Evolutionary conservation across 2,888 invertebrate genomes (phyloP).

Genomic region (Lithophane socia): DNA sequence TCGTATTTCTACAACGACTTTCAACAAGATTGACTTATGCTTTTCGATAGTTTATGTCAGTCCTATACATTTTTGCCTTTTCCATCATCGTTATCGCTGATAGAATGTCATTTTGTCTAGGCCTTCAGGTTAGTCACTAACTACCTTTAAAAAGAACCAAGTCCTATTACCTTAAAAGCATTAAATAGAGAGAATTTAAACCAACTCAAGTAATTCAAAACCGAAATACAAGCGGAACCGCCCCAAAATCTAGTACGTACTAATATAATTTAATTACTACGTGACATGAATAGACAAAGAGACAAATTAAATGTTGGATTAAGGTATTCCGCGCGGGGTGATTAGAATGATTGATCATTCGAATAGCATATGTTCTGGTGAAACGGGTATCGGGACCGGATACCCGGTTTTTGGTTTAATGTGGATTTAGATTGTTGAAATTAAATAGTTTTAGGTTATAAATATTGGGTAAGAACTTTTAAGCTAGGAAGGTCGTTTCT

Average conservation of each 20-base stretch:
- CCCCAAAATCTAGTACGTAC: conserved; percentile 33
- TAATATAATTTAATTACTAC: conserved; percentile 58
- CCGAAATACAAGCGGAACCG: conserved; percentile 23
- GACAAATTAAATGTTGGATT: conserved; percentile 67
- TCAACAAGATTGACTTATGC: too few relatives aligned
- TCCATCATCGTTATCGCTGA: too few relatives aligned
- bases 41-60: too few relatives aligned
- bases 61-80: too few relatives aligned
- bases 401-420: conserved; percentile 14
- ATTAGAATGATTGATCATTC: conserved; percentile 77
- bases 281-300: conserved; percentile 60
- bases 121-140: too few relatives aligned
- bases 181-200: not conserved
- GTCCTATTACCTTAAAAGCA: not conserved
- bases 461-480: not conserved
- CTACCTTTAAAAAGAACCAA: too few relatives aligned
- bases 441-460: not conserved
- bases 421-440: conserved; percentile 6
- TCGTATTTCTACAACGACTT: too few relatives aligned
- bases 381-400: conserved; percentile 15
- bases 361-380: conserved; percentile 42
- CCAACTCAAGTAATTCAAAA: not conserved
- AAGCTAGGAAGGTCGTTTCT: not conserved
- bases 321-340: conserved; percentile 79
- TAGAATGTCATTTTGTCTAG: too few relatives aligned